These are phyloP conservation scores for Idaea straminata DNA, from an alignment of 2,888 invertebrate species.

Conservation along the genomic window DNA sequence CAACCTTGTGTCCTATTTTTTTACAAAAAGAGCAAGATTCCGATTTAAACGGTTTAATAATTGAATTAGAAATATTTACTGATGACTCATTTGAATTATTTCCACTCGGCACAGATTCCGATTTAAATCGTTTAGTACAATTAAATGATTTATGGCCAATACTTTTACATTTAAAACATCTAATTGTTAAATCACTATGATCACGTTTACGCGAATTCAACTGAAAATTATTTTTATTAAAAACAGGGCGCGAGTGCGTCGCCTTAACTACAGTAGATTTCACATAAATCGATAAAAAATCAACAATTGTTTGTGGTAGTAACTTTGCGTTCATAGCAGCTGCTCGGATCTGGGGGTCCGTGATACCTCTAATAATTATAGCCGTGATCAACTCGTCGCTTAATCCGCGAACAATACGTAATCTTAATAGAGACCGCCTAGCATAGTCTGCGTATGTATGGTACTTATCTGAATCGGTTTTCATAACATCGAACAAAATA, in stretches of 20 bases:
- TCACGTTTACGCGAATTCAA: neutral
- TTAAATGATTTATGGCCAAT: neutral
- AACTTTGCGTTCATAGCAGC: slow-evolving; percentile 5
- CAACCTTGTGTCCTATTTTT: slow-evolving; percentile 24
- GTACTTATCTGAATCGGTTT: slow-evolving; percentile 3
- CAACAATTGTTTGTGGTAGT: neutral
- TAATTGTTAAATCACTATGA: neutral
- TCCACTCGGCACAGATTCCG: neutral
- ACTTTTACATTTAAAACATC: neutral
- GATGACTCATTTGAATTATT: neutral
- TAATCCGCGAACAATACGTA: slow-evolving; percentile 8
- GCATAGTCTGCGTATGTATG: slow-evolving; percentile 9
- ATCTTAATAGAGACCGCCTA: slow-evolving; percentile 4
- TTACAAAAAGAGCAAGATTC: slow-evolving; percentile 27
- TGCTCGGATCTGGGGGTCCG: slow-evolving; percentile 6
- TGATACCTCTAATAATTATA: slow-evolving; percentile 12
- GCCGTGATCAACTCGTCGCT: slow-evolving; percentile 1
- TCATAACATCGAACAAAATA: slow-evolving; percentile 8
- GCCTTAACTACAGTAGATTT: neutral
- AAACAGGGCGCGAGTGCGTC: neutral
- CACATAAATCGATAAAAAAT: slow-evolving; percentile 2
- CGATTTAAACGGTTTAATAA: neutral
- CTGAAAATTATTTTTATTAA: neutral
- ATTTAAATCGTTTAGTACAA: neutral
- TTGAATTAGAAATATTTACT: neutral